A percentile compares a stretch with the other conserved stretches of the same genome.
Conservation (phyloP, 1,140 invertebrate genomes). For the Cydia strobilella region DNA sequence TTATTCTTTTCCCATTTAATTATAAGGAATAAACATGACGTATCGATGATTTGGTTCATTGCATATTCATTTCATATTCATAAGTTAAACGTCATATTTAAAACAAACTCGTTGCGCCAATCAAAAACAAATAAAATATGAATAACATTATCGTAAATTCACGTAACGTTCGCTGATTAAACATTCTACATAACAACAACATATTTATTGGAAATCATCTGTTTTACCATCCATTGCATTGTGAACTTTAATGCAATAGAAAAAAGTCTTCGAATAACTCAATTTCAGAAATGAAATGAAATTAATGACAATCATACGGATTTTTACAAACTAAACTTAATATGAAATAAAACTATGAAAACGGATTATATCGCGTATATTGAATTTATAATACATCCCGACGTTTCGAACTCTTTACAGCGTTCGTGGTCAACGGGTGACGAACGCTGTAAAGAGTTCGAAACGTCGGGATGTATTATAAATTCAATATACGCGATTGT, state of each 20-base stretch:
- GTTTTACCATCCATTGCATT: neutral
- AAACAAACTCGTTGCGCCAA: neutral
- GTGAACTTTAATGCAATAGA: neutral
- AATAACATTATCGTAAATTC: conserved; percentile 6
- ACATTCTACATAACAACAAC: neutral
- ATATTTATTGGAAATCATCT: neutral
- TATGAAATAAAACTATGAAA: too few species aligned
- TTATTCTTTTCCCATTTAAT: too few species aligned
- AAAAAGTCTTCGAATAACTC: neutral
- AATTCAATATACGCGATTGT: too few species aligned
- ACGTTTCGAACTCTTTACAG: too few species aligned
- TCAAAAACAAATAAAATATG: neutral
- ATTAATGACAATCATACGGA: too few species aligned
- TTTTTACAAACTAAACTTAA: neutral
- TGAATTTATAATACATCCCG: too few species aligned
- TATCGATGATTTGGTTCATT: neutral
- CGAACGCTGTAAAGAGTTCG: too few species aligned
- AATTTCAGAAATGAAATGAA: too few species aligned
- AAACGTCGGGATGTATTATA: too few species aligned
- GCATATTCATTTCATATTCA: neutral
- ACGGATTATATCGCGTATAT: too few species aligned
- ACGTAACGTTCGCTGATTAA: neutral
- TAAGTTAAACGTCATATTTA: neutral
- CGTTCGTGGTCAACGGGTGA: too few species aligned
- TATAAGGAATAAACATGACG: too few species aligned